Evolutionary conservation across 1,140 invertebrate genomes (phyloP), one percentile per base, ranked within the genome.

Genomic region (Phymorhynchus buccinoides): DNA sequence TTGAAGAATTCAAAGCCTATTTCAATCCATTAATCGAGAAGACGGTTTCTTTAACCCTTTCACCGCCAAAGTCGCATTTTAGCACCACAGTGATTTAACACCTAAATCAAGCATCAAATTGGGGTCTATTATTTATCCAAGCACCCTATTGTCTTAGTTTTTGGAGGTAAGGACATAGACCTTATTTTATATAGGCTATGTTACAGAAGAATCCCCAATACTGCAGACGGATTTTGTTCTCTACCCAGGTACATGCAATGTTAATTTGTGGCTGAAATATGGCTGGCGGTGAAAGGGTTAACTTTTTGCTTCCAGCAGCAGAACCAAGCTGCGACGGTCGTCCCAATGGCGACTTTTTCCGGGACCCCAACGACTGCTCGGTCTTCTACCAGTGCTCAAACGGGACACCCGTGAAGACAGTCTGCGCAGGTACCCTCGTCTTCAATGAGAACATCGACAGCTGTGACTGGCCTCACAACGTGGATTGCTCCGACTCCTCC

Each of bases 391-490:
- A 16, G 75, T 78, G 75, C 27, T 18, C 44, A 12, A 37, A 78
- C 39, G 75, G 75, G 7, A 42, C 16, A 3, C 75, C 75, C 37
- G 12, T 78, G 37, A 9, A 16, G 39, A 9, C 1, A 37, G 3
- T 22, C 39, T 78, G 75, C 42, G 12, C 39, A 16, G 9, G 1
- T 14, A 41, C 16, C 27, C 75, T 78, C 0, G 75, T 78, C 75
- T 78, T 78, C 75, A 78, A 78, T 41, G 27, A 41, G 9, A 3
- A 41, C 14, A 9, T 7, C 39, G 22, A 9, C 4, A 22, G 3
- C 37, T 78, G 75, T 41, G 75, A 78, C 39, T 78, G 75, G 75
- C 75, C 75, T 41, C 9, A 30, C 37, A 78, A 78, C 75, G 75
- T 78, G 30, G 22, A 78, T 41, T 78, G 75, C 39, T 14, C 14